Conservation (phyloP, 2,113 vertebrate genomes). For the Muntiacus reevesi region DNA sequence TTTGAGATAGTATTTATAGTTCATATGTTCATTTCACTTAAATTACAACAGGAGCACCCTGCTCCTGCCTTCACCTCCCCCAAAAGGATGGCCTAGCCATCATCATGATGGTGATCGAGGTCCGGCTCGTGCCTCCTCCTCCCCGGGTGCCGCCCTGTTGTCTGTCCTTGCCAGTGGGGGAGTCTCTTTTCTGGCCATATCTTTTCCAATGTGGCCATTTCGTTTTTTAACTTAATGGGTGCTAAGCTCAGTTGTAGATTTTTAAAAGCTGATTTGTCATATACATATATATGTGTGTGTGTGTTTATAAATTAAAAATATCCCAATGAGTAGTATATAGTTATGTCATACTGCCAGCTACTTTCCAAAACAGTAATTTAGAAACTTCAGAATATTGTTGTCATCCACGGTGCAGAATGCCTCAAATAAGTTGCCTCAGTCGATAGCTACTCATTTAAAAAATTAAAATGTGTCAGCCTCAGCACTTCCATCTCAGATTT, state of each 20-base stretch:
- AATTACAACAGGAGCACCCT: background rate
- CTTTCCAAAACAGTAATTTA: conserved; percentile 8
- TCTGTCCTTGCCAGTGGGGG: background rate
- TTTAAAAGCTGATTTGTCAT: background rate
- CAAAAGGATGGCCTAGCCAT: background rate
- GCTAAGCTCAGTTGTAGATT: background rate
- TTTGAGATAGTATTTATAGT: conserved; percentile 32
- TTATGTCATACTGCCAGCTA: background rate
- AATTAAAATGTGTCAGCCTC: background rate
- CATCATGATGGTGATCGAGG: background rate
- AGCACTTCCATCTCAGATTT: background rate
- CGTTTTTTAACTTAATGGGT: background rate
- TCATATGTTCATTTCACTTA: background rate
- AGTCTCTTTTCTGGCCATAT: background rate
- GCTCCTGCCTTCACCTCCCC: background rate
- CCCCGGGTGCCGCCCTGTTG: background rate
- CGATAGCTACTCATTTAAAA: background rate
- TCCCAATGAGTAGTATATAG: background rate
- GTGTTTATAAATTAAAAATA: background rate
- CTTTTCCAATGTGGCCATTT: background rate
- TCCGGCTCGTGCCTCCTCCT: background rate
- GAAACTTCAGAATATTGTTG: background rate
- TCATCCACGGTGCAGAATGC: background rate
- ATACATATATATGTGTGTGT: background rate
- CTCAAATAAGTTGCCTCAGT: background rate